These are phyloP conservation scores for Eupithecia inturbata DNA, from an alignment of 2,888 invertebrate species.

Conservation along the genomic window DNA sequence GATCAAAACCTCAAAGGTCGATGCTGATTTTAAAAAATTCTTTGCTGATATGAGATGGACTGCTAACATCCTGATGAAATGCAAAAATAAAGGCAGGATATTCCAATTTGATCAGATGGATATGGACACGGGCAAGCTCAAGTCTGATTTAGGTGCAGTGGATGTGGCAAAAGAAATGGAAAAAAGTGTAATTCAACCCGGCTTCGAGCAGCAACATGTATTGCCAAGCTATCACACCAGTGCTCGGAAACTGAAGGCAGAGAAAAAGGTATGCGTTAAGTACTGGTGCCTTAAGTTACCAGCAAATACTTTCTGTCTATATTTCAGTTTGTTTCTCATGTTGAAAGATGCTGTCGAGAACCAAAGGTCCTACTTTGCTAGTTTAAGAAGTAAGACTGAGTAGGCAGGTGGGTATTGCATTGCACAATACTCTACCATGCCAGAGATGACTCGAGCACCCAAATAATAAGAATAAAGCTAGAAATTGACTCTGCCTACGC, in stretches of 20 bases:
- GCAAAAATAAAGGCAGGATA: conserved; percentile 55
- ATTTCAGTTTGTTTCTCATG: not conserved
- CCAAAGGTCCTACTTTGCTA: not conserved
- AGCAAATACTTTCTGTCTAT: not conserved
- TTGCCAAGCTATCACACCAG: conserved; percentile 85
- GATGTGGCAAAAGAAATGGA: conserved; percentile 84
- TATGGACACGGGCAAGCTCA: conserved; percentile 70
- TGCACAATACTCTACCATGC: too few species aligned
- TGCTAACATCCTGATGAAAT: conserved; percentile 61
- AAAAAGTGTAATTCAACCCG: conserved; percentile 86
- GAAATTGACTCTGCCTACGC: too few species aligned
- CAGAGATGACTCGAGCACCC: not conserved
- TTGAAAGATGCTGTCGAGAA: not conserved
- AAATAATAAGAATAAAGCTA: too few species aligned
- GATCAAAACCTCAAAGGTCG: conserved; percentile 66
- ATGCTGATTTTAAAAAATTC: conserved; percentile 69
- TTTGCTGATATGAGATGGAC: conserved; percentile 76
- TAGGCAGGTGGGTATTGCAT: not conserved
- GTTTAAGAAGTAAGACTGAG: too few species aligned
- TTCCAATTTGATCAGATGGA: conserved; percentile 75
- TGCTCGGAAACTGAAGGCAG: conserved; percentile 81
- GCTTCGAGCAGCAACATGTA: conserved; percentile 86
- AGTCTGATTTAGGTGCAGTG: conserved; percentile 70
- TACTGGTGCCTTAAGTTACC: not conserved
- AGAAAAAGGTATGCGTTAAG: conserved; percentile 77